Evolutionary conservation across 1,140 invertebrate genomes (phyloP).

Genomic region (Aleiodes sp.): DNA sequence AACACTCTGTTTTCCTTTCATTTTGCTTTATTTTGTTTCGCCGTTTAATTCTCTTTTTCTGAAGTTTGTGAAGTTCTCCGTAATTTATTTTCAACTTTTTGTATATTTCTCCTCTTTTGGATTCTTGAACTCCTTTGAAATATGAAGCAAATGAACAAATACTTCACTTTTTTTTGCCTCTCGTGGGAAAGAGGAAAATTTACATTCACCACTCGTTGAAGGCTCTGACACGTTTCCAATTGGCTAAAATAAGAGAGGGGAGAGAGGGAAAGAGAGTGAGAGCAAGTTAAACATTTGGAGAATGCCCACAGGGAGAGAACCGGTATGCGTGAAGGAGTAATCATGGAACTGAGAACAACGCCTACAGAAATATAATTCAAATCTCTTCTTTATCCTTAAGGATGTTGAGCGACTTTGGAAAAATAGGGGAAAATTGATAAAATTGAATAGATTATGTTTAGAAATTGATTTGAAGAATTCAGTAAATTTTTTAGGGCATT

Average conservation of each 20-base stretch:
- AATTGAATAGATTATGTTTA: too few species aligned
- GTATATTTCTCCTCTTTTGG: too few species aligned
- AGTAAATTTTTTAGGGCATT: too few species aligned
- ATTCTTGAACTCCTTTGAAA: too few species aligned
- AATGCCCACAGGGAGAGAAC: conserved; percentile 21
- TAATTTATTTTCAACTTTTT: not conserved
- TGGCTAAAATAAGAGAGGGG: not conserved
- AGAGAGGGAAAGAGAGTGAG: not conserved
- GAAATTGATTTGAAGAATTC: too few species aligned
- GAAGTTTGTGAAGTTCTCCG: not conserved
- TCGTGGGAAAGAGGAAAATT: too few species aligned
- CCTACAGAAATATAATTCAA: not conserved
- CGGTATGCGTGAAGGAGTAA: conserved; percentile 21
- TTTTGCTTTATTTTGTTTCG: not conserved
- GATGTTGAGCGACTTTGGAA: not conserved
- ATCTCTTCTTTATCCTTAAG: not conserved
- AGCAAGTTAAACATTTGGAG: conserved; percentile 33
- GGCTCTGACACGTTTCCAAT: conserved; percentile 26
- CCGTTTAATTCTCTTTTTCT: not conserved
- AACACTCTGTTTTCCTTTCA: not conserved
- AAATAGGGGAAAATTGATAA: not conserved
- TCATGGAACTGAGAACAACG: not conserved
- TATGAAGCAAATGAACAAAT: too few species aligned
- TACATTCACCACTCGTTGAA: too few species aligned
- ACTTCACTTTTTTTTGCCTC: too few species aligned